Conservation (phyloP, 2,113 vertebrate species). For the Notothenia rossii region DNA sequence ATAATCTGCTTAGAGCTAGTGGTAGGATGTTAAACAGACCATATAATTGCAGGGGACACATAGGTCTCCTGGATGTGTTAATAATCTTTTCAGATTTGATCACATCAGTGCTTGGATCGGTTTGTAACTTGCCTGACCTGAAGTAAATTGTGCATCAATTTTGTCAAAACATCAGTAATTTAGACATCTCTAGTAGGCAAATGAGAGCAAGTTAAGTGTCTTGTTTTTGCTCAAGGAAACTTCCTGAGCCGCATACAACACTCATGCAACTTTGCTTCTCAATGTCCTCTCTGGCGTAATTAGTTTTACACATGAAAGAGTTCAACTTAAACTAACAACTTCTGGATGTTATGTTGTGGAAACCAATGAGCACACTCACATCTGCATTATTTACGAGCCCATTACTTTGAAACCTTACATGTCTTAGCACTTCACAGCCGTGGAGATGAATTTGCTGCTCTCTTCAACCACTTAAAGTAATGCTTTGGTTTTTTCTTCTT, state of each 20-base stretch:
- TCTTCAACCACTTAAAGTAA: constrained; percentile 22
- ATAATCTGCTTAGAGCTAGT: too few relatives aligned
- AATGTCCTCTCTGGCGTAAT: neutral
- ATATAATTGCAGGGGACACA: too few relatives aligned
- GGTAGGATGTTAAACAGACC: too few relatives aligned
- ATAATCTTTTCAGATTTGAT: too few relatives aligned
- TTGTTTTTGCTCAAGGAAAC: neutral
- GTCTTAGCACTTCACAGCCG: constrained; percentile 30
- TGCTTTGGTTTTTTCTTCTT: constrained; percentile 20
- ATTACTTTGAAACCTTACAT: constrained; percentile 44
- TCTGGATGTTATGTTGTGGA: constrained; percentile 17
- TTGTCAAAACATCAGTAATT: too few relatives aligned
- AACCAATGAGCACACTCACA: constrained; percentile 32
- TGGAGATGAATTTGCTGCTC: constrained; percentile 31
- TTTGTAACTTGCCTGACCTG: too few relatives aligned
- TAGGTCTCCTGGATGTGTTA: too few relatives aligned
- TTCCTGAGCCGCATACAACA: neutral
- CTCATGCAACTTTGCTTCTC: neutral
- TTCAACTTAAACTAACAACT: constrained; percentile 22
- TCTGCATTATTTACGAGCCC: constrained; percentile 61
- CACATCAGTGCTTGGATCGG: too few relatives aligned
- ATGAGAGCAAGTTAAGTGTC: neutral
- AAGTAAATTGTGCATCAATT: too few relatives aligned
- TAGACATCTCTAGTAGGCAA: too few relatives aligned
- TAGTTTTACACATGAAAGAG: constrained; percentile 30